Evolutionary conservation across 2,888 invertebrate species (phyloP).

Genomic region (Daptonema setosum): DNA sequence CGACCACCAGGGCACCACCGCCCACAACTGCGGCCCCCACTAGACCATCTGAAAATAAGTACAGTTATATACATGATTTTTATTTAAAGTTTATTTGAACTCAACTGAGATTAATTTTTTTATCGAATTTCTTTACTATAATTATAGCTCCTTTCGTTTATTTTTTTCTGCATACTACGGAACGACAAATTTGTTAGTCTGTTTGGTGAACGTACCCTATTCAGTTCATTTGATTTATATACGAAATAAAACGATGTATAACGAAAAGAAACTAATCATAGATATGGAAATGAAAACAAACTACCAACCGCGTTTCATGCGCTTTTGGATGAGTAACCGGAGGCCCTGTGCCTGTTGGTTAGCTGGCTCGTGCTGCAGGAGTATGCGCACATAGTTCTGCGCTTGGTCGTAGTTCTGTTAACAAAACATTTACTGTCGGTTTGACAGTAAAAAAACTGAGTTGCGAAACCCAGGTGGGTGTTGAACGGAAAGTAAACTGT

Average conservation of each 20-base stretch:
- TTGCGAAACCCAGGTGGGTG: no score
- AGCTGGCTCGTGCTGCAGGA: conserved; percentile 56
- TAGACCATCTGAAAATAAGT: conserved; percentile 16
- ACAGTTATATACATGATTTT: no score
- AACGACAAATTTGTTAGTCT: not conserved
- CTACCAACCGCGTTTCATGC: conserved; percentile 51
- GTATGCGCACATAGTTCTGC: conserved; percentile 54
- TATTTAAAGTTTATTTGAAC: no score
- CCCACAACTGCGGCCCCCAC: conserved; percentile 21
- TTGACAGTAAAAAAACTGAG: no score
- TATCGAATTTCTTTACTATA: no score
- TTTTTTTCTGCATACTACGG: no score
- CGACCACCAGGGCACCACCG: conserved; percentile 18
- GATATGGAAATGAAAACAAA: not conserved
- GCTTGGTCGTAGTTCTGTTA: conserved; percentile 56
- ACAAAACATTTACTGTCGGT: no score
- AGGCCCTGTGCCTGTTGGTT: conserved; percentile 67
- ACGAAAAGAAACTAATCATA: not conserved
- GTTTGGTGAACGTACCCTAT: no score
- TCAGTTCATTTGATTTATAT: no score
- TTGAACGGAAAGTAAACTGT: no score
- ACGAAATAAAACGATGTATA: not conserved
- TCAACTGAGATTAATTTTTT: no score
- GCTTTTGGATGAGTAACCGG: conserved; percentile 59
- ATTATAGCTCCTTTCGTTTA: no score